Evolutionary conservation across 2,888 invertebrate genomes (phyloP), one percentile per base, ranked within the genome.

Genomic region (Drosophila mimica): DNA sequence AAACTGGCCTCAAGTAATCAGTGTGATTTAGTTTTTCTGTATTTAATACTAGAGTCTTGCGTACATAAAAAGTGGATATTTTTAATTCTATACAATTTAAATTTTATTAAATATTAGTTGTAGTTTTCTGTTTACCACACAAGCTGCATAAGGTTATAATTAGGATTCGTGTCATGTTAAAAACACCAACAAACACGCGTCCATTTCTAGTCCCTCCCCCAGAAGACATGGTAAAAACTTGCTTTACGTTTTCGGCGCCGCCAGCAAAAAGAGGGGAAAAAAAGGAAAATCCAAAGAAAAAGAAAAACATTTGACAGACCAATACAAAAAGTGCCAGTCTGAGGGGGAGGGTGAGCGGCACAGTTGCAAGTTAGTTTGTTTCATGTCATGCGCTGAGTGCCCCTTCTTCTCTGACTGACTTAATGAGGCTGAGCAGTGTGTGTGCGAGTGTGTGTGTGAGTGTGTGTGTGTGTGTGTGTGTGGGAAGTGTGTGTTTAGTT

Each of bases 401-500:
- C 62, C 20, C 52, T 48, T 40, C 58, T 52, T 52, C 28, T 30
- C 54, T 60, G 68, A 61, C 62, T 53, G 43, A 69, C 67, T 63
- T 83, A 88, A 85, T 82, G 79, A 82, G 76, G 51, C 59, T 54
- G 57, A 69, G 43, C 40, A 61, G 48, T 54, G 51, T 33, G 53
- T 54, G 25, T 11, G 36, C 38, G 57, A 60, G 68, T 59, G 70
- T 60, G 28, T 38, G 54, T 7, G 5, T 17, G 15, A 6, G 15
- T 8, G 33, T 15, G 28, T 28, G 28, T 30, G 31, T 2, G 69
- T 63, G 71, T 53, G 56, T 25, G 11, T 28, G 28, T 54, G 36
- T 38, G 13, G 1, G n/a, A 46, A 20, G 46, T 20, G 31, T 53
- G 54, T 57, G 56, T 74, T 60, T 60, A 46, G 49, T 56, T 51